phyloP scores from a whole-genome alignment of 2,113 vertebrate genomes.

The Vombatus ursinus region DNA sequence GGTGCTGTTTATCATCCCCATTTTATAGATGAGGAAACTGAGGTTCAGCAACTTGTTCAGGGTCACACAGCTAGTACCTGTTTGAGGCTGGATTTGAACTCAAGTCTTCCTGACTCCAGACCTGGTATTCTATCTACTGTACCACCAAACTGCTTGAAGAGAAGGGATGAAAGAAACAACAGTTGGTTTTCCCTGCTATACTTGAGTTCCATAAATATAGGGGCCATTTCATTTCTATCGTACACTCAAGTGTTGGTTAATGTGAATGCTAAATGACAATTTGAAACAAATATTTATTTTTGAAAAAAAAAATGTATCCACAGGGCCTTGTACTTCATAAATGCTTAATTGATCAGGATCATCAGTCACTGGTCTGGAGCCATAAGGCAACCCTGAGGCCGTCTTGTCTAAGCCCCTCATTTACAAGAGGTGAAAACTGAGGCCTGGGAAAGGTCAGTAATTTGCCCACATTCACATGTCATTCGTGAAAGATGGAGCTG shows the following conservation, averaged over 20 bases:
- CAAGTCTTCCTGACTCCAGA: neutral
- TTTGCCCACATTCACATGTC: neutral
- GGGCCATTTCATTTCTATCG: neutral
- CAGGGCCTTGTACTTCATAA: neutral
- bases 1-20: too few relatives aligned
- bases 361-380: neutral
- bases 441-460: neutral
- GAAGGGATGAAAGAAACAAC: neutral
- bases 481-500: too few relatives aligned
- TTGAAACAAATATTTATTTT: neutral
- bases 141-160: neutral
- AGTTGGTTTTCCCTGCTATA: neutral
- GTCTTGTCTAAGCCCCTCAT: neutral
- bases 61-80: neutral
- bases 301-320: neutral
- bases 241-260: neutral
- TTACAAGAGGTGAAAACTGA: neutral
- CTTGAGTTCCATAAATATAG: neutral
- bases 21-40: neutral
- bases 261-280: neutral
- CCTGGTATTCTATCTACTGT: neutral
- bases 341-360: neutral
- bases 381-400: neutral
- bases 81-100: neutral
- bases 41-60: neutral